Evolutionary conservation across 2,888 invertebrate species (phyloP).

Genomic region (Pomacea canaliculata): DNA sequence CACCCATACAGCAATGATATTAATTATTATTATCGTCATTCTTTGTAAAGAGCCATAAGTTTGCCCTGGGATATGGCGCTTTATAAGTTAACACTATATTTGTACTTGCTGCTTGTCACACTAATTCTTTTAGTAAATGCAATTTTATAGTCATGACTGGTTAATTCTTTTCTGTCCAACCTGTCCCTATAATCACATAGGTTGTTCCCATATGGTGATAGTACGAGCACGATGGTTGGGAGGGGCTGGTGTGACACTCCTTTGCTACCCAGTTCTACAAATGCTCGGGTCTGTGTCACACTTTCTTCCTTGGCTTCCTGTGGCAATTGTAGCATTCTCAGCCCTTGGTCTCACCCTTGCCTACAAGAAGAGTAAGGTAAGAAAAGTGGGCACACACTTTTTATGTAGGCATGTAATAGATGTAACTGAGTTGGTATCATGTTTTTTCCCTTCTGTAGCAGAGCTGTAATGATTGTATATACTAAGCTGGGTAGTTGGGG

Average conservation of each 20-base stretch:
- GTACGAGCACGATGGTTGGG: slow-evolving; percentile 49
- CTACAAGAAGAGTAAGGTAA: slow-evolving; percentile 49
- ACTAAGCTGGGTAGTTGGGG: too few relatives aligned
- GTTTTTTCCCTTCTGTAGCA: too few relatives aligned
- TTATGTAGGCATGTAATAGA: neutral
- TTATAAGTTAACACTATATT: too few relatives aligned
- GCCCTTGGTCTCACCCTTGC: slow-evolving; percentile 53
- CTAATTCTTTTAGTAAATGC: too few relatives aligned
- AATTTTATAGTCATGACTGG: too few relatives aligned
- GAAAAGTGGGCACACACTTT: neutral
- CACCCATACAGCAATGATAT: too few relatives aligned
- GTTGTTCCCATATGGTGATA: slow-evolving; percentile 46
- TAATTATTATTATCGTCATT: too few relatives aligned
- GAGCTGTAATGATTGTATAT: too few relatives aligned
- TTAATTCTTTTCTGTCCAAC: too few relatives aligned
- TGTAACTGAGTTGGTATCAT: neutral
- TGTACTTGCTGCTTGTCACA: too few relatives aligned
- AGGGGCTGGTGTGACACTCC: slow-evolving; percentile 49
- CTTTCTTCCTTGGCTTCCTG: slow-evolving; percentile 60
- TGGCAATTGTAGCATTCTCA: slow-evolving; percentile 53
- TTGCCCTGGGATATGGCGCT: too few relatives aligned
- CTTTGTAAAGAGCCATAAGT: too few relatives aligned
- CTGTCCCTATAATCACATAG: slow-evolving; percentile 31
- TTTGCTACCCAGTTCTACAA: slow-evolving; percentile 56
- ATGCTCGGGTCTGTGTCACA: slow-evolving; percentile 54